Percentiles rank a stretch among this genome's conserved stretches.
These are phyloP conservation scores for Melolontha melolontha DNA, from an alignment of 2,888 invertebrate species.

Conservation along the genomic window DNA sequence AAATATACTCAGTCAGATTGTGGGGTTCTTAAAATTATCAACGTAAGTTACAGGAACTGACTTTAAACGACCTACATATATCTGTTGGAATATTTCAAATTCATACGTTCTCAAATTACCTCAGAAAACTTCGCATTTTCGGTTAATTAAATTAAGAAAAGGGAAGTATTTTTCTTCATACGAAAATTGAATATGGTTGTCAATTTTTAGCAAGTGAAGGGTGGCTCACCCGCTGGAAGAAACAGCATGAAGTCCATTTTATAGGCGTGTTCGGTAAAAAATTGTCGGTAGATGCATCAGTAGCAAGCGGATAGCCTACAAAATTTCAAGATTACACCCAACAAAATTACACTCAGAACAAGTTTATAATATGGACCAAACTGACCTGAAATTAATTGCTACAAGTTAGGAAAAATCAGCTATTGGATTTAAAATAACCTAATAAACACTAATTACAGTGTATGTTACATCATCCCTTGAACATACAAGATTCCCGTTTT, in stretches of 20 bases:
- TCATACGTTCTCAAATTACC: no score
- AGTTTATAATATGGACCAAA: constrained; percentile 3
- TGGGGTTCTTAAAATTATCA: no score
- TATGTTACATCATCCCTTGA: no score
- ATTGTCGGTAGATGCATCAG: constrained; percentile 2
- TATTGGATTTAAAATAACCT: no score
- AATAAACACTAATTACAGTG: no score
- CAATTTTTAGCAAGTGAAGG: constrained; percentile 1
- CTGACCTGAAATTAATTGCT: neutral
- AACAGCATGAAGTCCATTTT: constrained; percentile 1
- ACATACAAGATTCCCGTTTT: no score
- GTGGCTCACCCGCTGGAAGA: constrained; percentile 3
- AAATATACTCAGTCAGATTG: no score
- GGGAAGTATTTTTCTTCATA: neutral
- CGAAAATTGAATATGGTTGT: constrained; percentile 3
- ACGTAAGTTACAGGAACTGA: no score
- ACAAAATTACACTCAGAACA: constrained; percentile 1
- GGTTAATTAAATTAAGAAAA: no score
- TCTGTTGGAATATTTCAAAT: no score
- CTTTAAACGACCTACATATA: no score
- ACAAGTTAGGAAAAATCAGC: neutral
- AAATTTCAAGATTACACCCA: neutral
- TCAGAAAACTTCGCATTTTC: no score
- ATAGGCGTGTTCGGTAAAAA: constrained; percentile 5
- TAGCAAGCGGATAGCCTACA: constrained; percentile 3